Evolutionary conservation across 2,113 vertebrate genomes (phyloP).

Genomic region (Pangasianodon hypophthalmus): DNA sequence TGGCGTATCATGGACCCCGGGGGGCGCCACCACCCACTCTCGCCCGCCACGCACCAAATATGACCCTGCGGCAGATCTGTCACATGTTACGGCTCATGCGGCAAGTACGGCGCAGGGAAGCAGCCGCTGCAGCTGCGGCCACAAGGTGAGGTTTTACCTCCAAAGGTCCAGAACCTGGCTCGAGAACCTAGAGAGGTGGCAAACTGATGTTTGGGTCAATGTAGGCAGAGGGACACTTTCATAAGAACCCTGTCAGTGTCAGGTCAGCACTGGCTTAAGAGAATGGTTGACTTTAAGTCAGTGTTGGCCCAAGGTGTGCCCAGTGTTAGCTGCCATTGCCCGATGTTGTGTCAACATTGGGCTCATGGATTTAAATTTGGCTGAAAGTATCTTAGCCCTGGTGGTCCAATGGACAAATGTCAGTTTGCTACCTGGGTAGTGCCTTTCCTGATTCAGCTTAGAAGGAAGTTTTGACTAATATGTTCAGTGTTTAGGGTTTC

Average conservation of each 20-base stretch:
- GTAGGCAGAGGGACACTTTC: neutral
- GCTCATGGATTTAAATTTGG: neutral
- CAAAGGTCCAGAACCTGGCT: neutral
- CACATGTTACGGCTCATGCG: slow-evolving; percentile 72
- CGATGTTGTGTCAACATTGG: neutral
- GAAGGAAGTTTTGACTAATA: neutral
- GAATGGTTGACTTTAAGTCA: neutral
- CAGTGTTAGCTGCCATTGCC: neutral
- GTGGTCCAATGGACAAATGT: neutral
- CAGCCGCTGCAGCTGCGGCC: slow-evolving; percentile 46
- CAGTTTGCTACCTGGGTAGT: neutral
- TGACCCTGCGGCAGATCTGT: slow-evolving; percentile 77
- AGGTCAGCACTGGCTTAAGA: neutral
- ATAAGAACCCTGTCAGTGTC: neutral
- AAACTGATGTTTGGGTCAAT: neutral
- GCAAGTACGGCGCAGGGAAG: slow-evolving; percentile 68
- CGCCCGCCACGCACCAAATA: slow-evolving; percentile 63
- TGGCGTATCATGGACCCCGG: slow-evolving; percentile 65
- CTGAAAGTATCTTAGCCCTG: neutral
- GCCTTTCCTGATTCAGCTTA: neutral
- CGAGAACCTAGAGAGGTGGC: neutral
- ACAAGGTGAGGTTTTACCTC: slow-evolving; percentile 61
- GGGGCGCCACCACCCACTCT: slow-evolving; percentile 64
- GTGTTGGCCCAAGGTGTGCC: neutral
- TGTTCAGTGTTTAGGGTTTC: neutral